Base-by-base conservation (phyloP, 2,113 vertebrate genomes). In the Barbus barbus region DNA sequence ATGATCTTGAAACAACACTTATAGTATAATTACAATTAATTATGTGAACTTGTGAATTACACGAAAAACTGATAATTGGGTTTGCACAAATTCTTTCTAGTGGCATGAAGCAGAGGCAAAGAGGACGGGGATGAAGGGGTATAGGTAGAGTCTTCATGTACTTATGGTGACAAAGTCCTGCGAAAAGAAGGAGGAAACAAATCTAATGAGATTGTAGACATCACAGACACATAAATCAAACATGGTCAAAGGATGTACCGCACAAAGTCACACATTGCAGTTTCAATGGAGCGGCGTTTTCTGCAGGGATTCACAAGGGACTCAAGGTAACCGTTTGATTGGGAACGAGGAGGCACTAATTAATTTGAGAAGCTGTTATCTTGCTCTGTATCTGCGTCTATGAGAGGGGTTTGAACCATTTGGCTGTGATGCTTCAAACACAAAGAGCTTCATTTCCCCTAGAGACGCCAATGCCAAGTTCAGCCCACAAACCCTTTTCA, bases 141-240 rank as follows among this genome's bases (percentile, higher is more conserved):
- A n/a, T 71, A n/a, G 20, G 67, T 38, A 69, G 31, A 38, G 18
- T 74, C 18, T 33, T 44, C 73, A n/a, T 82, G 8, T 86, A 91
- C 92, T 93, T 81, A 93, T 92, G 28, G 90, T 91, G 88, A 93
- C 82, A 87, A 94, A 94, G 83, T 94, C 91, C 92, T 93, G 79
- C 31, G 51, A 28, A 84, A 69, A 67, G 53, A 51, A 24, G 5
- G 14, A 3, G 24, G 26, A 80, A 56, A 28, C 14, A 18, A 7
- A 71, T 80, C 12, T 67, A 87, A 80, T 76, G 77, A 85, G 86
- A 83, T 77, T 76, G 33, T 51, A 80, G 60, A 83, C 58, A 81
- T 83, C 69, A 76, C 24, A 22, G 73, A 26, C 44, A 36, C 81
- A 87, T 85, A 85, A 84, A 76, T 85, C 48, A 80, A 77, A 85